phyloP scores from a whole-genome alignment of 30 jellyfish, hydroid and myxozoan species.

The Hydra vulgaris region DNA sequence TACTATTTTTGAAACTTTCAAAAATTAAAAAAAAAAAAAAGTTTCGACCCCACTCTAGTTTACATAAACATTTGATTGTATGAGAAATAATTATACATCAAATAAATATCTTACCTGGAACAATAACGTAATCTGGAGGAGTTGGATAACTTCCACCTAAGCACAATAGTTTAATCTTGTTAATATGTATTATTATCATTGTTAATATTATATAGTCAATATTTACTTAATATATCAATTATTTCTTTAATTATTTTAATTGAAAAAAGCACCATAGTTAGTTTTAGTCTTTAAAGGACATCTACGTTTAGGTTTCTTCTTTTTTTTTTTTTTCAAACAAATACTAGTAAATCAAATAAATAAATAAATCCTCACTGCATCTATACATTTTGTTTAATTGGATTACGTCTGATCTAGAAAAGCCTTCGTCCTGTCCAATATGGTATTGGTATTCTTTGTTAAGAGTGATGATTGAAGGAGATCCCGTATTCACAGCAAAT shows the following conservation, averaged over 20 bases:
- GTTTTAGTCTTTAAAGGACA: not conserved
- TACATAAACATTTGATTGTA: too few relatives aligned
- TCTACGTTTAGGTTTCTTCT: not conserved
- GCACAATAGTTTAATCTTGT: not conserved
- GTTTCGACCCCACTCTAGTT: not conserved
- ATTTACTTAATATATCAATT: not conserved
- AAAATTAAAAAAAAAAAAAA: not conserved
- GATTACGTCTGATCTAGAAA: not conserved
- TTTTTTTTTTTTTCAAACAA: too few relatives aligned
- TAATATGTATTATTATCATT: too few relatives aligned
- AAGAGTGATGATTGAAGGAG: slow-evolving; percentile 1
- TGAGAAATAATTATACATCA: not conserved
- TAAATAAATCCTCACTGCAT: not conserved
- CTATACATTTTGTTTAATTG: slow-evolving; percentile 6
- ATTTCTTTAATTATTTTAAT: not conserved
- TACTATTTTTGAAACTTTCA: too few relatives aligned
- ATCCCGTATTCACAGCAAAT: not conserved
- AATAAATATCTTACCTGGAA: not conserved
- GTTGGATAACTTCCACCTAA: slow-evolving; percentile 20
- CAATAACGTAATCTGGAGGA: not conserved
- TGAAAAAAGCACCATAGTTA: not conserved
- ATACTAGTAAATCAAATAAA: not conserved
- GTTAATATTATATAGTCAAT: too few relatives aligned
- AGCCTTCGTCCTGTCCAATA: slow-evolving; percentile 10
- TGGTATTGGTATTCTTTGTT: not conserved